phyloP scores from a whole-genome alignment of 2,113 vertebrate species.

The Ursus arctos region DNA sequence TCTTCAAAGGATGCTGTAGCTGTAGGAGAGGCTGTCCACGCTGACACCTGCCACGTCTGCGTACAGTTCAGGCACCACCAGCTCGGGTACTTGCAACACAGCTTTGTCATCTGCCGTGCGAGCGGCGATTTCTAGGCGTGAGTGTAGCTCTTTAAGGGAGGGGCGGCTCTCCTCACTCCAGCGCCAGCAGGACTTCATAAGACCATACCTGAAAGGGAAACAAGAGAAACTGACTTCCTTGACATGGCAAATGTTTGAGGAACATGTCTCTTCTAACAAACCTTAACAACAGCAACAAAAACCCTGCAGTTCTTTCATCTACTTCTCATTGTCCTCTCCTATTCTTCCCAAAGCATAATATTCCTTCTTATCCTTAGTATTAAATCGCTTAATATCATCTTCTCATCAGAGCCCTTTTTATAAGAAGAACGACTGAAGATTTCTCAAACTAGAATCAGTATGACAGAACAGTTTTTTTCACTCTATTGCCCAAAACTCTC shows the following conservation, averaged over 20 bases:
- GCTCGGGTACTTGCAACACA: slow-evolving; percentile 90
- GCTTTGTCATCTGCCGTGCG: slow-evolving; percentile 90
- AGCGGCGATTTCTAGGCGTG: slow-evolving; percentile 87
- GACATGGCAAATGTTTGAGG: not conserved
- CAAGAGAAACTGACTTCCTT: not conserved
- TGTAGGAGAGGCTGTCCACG: slow-evolving; percentile 71
- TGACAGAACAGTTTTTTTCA: not conserved
- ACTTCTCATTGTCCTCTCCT: not conserved
- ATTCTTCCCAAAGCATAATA: not conserved
- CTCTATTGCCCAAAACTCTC: not conserved
- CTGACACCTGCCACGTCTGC: slow-evolving; percentile 84
- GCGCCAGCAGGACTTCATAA: slow-evolving; percentile 95
- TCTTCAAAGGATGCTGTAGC: slow-evolving; percentile 85
- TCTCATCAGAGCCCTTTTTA: not conserved
- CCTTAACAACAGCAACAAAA: not conserved
- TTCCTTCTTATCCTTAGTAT: not conserved
- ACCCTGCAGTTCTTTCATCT: not conserved
- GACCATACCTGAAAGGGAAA: slow-evolving; percentile 87
- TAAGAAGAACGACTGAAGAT: not conserved
- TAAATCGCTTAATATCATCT: not conserved
- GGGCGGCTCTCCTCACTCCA: slow-evolving; percentile 91
- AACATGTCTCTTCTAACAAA: not conserved
- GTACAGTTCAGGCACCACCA: slow-evolving; percentile 87
- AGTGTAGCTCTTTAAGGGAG: slow-evolving; percentile 86
- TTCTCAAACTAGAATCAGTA: not conserved